Evolutionary conservation across 2,113 vertebrate genomes (phyloP).

Genomic region (Cryptoleucopteryx plumbea): DNA sequence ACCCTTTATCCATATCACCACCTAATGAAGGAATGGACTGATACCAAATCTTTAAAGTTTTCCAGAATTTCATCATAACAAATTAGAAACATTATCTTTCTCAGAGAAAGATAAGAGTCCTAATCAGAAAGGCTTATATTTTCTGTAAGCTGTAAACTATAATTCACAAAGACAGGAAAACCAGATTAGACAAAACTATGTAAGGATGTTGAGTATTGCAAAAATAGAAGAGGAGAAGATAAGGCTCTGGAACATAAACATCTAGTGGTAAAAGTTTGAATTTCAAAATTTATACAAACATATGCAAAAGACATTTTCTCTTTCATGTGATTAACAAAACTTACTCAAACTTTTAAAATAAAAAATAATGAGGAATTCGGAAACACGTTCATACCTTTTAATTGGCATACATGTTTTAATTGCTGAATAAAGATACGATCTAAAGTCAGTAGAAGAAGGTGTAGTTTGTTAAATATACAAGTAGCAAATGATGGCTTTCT

Average conservation of each 20-base stretch:
- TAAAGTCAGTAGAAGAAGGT: background rate
- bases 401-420: background rate
- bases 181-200: background rate
- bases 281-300: background rate
- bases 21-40: background rate
- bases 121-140: background rate
- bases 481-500: background rate
- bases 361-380: background rate
- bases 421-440: background rate
- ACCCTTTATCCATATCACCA: background rate
- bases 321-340: background rate
- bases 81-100: background rate
- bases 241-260: background rate
- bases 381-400: background rate
- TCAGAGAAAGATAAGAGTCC: background rate
- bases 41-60: accelerated
- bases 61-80: background rate
- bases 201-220: background rate
- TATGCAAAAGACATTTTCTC: background rate
- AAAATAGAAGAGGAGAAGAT: background rate
- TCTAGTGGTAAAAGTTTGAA: background rate
- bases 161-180: background rate
- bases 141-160: background rate
- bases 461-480: background rate
- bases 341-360: background rate